Evolutionary conservation across 2,113 vertebrate genomes (phyloP), one percentile per base, ranked within the genome.

Genomic region (Periophthalmodon schlosseri): DNA sequence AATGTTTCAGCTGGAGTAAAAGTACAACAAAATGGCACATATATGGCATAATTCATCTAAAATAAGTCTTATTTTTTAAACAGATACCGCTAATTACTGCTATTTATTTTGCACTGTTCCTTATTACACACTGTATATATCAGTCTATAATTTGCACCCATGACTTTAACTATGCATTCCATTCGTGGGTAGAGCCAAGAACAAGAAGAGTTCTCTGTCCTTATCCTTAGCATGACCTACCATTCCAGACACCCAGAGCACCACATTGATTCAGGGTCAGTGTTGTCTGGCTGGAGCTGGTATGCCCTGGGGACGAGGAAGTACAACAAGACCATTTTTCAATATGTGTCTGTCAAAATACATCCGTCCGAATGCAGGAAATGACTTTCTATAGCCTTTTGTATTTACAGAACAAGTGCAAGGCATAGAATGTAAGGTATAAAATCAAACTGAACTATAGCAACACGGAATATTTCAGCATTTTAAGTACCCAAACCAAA

Each of bases 221-320:
- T 34, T 23, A 68, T 28, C 64, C n/a, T 49, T 66, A 68, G 57
- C 52, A 74, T 80, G 64, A 72, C 66, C 76, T 7, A 13, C 23
- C 49, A 65, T 36, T 83, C 58, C 39, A 39, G 36, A 73, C 54
- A 66, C 16, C 16, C 28, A 64, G 33, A 79, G 74, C 54, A 75
- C 75, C 66, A 61, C 1, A 61, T 44, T 86, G 82, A 72, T 49
- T 86, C 78, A 70, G 74, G 80, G 79, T 87, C 81, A 75, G 36
- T 71, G 66, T 49, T 63, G 75, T 77, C 70, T 81, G 47, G 68
- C 23, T n/a, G n/a, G 3, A 50, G 21, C 50, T 77, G 49, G 16
- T 39, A 64, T 65, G 39, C 70, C 72, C 70, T 2, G 23, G 24
- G 23, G 57, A 60, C 15, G 1, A 39, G 71, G 36, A 49, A 24